Percentiles rank a stretch among this genome's conserved stretches.
Evolutionary conservation across 2,113 vertebrate species (phyloP).

Genomic region (Zapus hudsonius): DNA sequence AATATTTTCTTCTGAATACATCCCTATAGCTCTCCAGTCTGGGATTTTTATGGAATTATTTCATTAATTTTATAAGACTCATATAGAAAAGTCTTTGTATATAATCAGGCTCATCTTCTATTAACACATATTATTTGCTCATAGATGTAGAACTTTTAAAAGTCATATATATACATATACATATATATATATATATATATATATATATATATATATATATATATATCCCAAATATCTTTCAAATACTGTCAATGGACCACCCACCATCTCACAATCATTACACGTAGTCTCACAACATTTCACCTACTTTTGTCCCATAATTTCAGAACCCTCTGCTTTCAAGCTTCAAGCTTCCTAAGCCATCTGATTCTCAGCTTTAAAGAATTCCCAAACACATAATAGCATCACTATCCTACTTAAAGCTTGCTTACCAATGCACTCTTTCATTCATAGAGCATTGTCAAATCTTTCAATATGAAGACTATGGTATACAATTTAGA

Average conservation of each 20-base stretch:
- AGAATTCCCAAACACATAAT: not conserved
- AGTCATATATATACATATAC: too few relatives aligned
- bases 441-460: not conserved
- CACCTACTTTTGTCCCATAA: not conserved
- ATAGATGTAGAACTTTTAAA: conserved; percentile 9
- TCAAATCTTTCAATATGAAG: not conserved
- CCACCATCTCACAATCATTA: not conserved
- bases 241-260: not conserved
- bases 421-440: not conserved
- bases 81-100: conserved; percentile 8
- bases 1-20: not conserved
- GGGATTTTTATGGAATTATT: conserved; percentile 45
- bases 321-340: not conserved
- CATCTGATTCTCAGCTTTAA: not conserved
- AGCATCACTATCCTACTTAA: conserved; percentile 24
- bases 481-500: not conserved
- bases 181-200: too few relatives aligned
- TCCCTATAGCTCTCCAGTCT: not conserved
- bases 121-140: not conserved
- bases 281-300: not conserved
- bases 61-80: conserved; percentile 10
- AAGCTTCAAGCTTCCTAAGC: not conserved
- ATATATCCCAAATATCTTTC: not conserved
- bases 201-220: not conserved
- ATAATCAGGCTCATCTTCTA: not conserved